These are phyloP conservation scores for Dicrostonyx torquatus DNA, from an alignment of 2,797 vertebrate species.

Conservation along the genomic window DNA sequence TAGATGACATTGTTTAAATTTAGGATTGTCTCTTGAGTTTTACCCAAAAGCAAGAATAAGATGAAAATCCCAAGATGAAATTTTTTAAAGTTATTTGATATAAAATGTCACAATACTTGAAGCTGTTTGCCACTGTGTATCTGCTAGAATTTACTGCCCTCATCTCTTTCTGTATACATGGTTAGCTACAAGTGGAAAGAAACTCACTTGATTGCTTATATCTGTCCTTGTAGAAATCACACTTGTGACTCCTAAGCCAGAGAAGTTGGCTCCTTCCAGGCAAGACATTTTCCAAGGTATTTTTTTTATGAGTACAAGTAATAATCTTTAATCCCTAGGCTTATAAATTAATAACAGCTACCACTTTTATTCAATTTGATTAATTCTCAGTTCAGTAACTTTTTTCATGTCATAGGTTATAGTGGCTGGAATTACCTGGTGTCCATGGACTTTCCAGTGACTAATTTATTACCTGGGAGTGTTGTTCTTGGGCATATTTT, in stretches of 20 bases:
- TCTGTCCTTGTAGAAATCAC: conserved; percentile 89
- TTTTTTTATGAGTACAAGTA: neutral
- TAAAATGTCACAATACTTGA: neutral
- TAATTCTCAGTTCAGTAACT: conserved; percentile 36
- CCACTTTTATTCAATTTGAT: conserved; percentile 41
- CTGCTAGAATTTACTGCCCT: neutral
- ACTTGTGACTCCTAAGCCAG: conserved; percentile 92
- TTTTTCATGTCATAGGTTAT: neutral
- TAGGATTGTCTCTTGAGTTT: conserved; percentile 23
- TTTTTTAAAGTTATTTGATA: neutral
- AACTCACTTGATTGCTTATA: neutral
- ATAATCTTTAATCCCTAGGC: neutral
- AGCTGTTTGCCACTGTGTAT: neutral
- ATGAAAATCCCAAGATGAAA: neutral
- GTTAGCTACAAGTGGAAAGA: neutral
- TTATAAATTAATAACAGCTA: neutral
- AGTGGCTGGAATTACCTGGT: neutral
- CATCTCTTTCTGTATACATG: neutral
- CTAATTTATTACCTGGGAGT: neutral
- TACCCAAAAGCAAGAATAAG: conserved; percentile 18
- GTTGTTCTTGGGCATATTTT: conserved; percentile 10
- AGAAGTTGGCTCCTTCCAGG: conserved; percentile 93
- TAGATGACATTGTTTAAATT: conserved; percentile 48
- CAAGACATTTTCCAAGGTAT: conserved; percentile 98
- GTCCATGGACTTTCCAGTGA: neutral